Evolutionary conservation across 2,797 vertebrate species (phyloP).

Genomic region (Calcarius lapponicus): DNA sequence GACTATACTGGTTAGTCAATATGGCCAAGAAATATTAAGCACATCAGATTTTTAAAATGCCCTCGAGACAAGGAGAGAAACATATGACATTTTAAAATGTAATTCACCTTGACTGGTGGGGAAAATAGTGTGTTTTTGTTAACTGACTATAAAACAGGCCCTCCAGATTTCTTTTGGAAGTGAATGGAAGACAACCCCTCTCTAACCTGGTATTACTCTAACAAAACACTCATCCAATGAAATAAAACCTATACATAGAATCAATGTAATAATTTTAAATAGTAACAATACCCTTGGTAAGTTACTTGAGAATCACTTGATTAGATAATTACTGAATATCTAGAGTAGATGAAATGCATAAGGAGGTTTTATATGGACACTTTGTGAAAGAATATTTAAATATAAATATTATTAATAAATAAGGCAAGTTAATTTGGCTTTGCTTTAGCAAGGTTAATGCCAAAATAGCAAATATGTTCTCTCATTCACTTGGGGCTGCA

Average conservation of each 20-base stretch:
- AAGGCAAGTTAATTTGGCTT: not conserved
- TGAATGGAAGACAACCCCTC: not conserved
- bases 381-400: not conserved
- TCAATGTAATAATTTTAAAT: not conserved
- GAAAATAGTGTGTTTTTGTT: not conserved
- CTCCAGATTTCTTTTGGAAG: not conserved
- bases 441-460: not conserved
- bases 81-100: rapidly evolving
- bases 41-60: not conserved
- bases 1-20: not conserved
- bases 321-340: not conserved
- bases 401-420: not conserved
- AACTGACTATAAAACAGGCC: not conserved
- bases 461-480: not conserved
- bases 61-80: not conserved
- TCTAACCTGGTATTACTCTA: not conserved
- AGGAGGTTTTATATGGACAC: not conserved
- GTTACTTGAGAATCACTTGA: not conserved
- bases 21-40: not conserved
- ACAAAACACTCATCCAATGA: not conserved
- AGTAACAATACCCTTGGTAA: not conserved
- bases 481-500: not conserved
- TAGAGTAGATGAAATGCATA: not conserved
- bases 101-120: not conserved
- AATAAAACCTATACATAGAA: not conserved